Conservation (phyloP, 2,113 vertebrate genomes). For the Thryonomys swinderianus region DNA sequence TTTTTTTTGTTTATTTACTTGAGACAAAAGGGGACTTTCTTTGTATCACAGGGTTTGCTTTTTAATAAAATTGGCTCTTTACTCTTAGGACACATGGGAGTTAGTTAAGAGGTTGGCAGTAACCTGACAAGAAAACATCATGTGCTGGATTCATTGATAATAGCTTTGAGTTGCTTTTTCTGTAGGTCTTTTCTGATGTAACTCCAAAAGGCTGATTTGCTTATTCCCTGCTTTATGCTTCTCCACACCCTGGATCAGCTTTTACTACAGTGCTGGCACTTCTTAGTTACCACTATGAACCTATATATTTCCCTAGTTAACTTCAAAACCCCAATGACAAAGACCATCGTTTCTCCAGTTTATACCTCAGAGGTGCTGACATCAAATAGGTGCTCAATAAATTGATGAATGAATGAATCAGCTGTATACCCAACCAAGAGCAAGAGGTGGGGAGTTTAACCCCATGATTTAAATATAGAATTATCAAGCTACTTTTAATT, state of each 20-base stretch:
- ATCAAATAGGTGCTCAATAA: background rate
- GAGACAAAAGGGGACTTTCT: constrained; percentile 65
- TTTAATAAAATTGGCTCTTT: constrained; percentile 68
- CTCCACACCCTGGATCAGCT: background rate
- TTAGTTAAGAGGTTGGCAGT: constrained; percentile 71
- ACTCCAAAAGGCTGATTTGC: background rate
- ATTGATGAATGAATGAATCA: constrained; percentile 7
- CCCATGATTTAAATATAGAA: background rate
- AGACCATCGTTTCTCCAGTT: constrained; percentile 1
- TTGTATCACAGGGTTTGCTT: constrained; percentile 71
- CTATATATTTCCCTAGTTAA: constrained; percentile 6
- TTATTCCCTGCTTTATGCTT: background rate
- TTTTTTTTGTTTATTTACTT: constrained; percentile 66
- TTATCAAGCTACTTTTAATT: constrained; percentile 31
- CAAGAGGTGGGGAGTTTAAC: background rate
- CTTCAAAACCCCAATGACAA: background rate
- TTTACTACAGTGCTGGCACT: background rate
- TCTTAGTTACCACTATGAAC: background rate
- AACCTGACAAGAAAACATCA: background rate
- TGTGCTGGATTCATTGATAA: background rate
- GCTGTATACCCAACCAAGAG: background rate
- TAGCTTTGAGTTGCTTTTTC: constrained; percentile 21
- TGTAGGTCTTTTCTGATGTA: background rate
- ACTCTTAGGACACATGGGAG: constrained; percentile 71
- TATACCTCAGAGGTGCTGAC: background rate